A percentile compares a stretch with the other conserved stretches of the same genome.
Conservation (phyloP, 2,113 vertebrate species). For the Nasalis larvatus region DNA sequence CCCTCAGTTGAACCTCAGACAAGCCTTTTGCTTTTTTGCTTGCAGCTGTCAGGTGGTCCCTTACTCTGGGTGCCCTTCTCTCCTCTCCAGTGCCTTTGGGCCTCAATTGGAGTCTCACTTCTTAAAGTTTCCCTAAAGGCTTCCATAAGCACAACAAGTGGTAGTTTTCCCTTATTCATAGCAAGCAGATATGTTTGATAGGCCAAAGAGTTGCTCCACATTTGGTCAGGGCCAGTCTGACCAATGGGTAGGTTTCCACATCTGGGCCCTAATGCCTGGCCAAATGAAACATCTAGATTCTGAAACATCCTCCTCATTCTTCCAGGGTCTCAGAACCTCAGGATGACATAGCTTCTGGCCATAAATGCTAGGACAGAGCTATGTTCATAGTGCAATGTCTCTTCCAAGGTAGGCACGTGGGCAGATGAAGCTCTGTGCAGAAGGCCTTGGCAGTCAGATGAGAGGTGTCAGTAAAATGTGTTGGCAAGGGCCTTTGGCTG, state of each 20-base stretch:
- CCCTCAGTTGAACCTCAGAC: background rate
- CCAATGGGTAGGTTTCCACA: background rate
- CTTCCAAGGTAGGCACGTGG: background rate
- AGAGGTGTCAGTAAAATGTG: background rate
- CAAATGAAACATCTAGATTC: background rate
- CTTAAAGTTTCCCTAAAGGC: background rate
- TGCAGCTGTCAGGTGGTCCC: background rate
- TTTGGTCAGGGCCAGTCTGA: background rate
- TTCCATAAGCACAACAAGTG: background rate
- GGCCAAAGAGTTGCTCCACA: background rate
- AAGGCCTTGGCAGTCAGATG: background rate
- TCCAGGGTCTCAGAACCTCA: background rate
- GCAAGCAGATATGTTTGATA: background rate
- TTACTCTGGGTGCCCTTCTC: background rate
- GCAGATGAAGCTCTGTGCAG: background rate
- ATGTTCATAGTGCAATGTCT: background rate
- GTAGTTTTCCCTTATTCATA: background rate
- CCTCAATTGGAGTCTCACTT: background rate
- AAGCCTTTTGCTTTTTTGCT: background rate
- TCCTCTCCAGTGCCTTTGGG: background rate
- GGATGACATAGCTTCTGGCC: background rate
- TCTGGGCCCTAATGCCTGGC: background rate
- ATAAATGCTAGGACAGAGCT: background rate
- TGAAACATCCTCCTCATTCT: background rate
- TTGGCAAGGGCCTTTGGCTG: background rate